Conservation (phyloP, 2,888 invertebrate species). For the Hydropsyche betteni region DNA sequence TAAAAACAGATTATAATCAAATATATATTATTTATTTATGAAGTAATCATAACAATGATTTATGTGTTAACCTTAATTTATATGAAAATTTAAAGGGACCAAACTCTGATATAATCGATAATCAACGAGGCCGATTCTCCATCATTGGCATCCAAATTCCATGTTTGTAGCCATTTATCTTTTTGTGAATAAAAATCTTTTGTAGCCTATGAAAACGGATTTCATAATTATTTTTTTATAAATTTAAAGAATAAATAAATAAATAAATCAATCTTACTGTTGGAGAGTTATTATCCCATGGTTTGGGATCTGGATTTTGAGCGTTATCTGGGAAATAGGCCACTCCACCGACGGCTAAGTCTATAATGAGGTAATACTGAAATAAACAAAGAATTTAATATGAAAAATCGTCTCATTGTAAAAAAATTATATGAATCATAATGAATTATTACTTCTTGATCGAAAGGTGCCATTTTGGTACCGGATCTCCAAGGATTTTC, state of each 20-base stretch:
- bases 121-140: conserved; percentile 70
- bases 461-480: conserved; percentile 73
- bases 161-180: conserved; percentile 67
- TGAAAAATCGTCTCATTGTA: background rate
- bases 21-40: background rate
- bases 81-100: conserved; percentile 63
- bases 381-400: background rate
- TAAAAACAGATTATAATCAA: conserved; percentile 32
- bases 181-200: conserved; percentile 72
- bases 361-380: conserved; percentile 71
- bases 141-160: conserved; percentile 61
- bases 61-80: too few species aligned
- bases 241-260: conserved; percentile 36
- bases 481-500: conserved; percentile 68
- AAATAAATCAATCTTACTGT: conserved; percentile 58
- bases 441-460: conserved; percentile 63
- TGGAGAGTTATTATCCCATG: conserved; percentile 69
- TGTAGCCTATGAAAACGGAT: conserved; percentile 58
- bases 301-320: conserved; percentile 65
- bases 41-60: too few species aligned
- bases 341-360: conserved; percentile 74
- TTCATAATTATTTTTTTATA: background rate
- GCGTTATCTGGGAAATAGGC: conserved; percentile 72
- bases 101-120: conserved; percentile 74
- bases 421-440: background rate